These are phyloP conservation scores for Hirtodrosophila trivittata DNA, from an alignment of 2,888 invertebrate genomes.

Conservation along the genomic window DNA sequence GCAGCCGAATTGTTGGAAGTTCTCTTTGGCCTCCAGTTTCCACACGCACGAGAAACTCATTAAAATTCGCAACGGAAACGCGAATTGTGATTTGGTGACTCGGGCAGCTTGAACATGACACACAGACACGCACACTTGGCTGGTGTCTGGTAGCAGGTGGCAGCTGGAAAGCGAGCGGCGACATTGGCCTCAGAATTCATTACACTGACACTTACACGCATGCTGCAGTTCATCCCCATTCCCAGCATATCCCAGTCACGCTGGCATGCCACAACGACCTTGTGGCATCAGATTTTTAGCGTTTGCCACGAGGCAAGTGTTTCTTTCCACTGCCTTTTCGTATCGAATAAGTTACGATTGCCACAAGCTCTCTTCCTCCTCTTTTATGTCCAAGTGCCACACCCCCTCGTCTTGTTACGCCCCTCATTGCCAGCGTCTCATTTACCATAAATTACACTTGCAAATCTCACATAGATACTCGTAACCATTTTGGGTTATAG, in stretches of 20 bases:
- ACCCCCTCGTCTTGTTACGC: not conserved
- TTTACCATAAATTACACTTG: constrained; percentile 53
- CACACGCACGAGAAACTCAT: constrained; percentile 38
- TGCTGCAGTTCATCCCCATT: constrained; percentile 9
- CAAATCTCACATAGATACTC: constrained; percentile 26
- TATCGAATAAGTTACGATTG: constrained; percentile 48
- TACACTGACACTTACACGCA: constrained; percentile 33
- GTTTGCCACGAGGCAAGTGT: constrained; percentile 41
- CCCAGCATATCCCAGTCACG: too few species aligned
- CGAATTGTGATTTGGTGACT: constrained; percentile 23
- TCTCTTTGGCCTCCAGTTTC: not conserved
- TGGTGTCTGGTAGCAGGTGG: constrained; percentile 6
- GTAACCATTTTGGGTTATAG: constrained; percentile 23
- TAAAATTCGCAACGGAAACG: constrained; percentile 51
- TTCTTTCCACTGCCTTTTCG: constrained; percentile 9
- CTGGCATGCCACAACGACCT: not conserved
- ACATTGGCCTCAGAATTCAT: constrained; percentile 25
- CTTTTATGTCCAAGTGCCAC: too few species aligned
- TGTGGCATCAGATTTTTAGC: constrained; percentile 15
- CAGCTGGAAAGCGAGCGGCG: constrained; percentile 2
- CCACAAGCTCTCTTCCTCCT: not conserved
- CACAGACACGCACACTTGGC: constrained; percentile 23
- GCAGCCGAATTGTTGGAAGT: too few species aligned
- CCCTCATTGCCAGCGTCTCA: constrained; percentile 13
- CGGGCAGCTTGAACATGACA: constrained; percentile 19